Evolutionary conservation across 1,140 invertebrate species (phyloP).

Genomic region (Euglossa dilemma): DNA sequence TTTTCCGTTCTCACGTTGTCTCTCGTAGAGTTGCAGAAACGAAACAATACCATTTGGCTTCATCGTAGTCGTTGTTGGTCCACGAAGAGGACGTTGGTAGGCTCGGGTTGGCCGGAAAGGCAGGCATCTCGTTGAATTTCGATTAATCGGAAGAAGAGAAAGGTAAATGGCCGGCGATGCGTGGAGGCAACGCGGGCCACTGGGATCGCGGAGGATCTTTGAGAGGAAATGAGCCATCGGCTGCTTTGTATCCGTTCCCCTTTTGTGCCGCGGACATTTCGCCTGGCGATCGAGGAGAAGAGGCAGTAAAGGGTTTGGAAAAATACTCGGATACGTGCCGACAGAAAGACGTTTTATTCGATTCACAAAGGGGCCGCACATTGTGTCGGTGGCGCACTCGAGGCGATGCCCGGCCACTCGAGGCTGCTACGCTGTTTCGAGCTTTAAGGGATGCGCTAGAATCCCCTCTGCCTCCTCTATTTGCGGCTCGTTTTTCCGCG

Average conservation of each 20-base stretch:
- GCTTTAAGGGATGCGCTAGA: slow-evolving; percentile 28
- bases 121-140: slow-evolving; percentile 40
- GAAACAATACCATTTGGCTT: slow-evolving; percentile 3
- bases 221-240: slow-evolving; percentile 60
- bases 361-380: slow-evolving; percentile 37
- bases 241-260: slow-evolving; percentile 59
- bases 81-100: slow-evolving; percentile 1
- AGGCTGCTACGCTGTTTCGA: slow-evolving; percentile 20
- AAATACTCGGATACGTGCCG: slow-evolving; percentile 49
- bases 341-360: slow-evolving; percentile 61
- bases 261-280: slow-evolving; percentile 52
- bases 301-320: slow-evolving; percentile 62
- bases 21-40: too few species aligned
- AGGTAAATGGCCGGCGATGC: slow-evolving; percentile 38
- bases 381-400: slow-evolving; percentile 45
- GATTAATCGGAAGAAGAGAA: slow-evolving; percentile 52
- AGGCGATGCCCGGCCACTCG: slow-evolving; percentile 25
- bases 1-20: too few species aligned
- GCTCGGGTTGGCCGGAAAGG: slow-evolving; percentile 33
- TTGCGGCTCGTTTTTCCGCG: slow-evolving; percentile 12
- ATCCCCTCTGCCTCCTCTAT: slow-evolving; percentile 12
- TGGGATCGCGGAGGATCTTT: slow-evolving; percentile 39
- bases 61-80: not conserved
- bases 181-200: slow-evolving; percentile 6
- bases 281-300: slow-evolving; percentile 23